Evolutionary conservation across 2,797 vertebrate species (phyloP).

Genomic region (Apodemus agrarius): DNA sequence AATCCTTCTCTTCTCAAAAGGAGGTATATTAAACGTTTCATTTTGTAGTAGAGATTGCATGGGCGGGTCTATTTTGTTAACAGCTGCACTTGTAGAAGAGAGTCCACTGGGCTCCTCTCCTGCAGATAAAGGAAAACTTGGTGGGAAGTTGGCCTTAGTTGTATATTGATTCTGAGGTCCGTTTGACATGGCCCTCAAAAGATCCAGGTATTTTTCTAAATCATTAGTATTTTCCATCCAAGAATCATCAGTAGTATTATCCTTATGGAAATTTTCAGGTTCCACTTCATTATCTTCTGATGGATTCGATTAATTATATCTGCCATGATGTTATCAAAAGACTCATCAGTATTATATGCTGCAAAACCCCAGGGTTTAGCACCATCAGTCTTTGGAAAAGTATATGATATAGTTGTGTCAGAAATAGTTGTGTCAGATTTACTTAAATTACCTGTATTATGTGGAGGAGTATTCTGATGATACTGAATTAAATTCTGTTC

Average conservation of each 20-base stretch:
- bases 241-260: neutral
- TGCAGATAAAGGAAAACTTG: neutral
- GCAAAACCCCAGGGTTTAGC: neutral
- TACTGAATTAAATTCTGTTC: neutral
- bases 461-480: neutral
- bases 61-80: neutral
- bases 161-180: neutral
- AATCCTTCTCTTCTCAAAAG: neutral
- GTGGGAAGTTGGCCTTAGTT: neutral
- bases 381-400: neutral
- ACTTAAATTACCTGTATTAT: neutral
- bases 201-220: neutral
- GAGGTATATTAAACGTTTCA: too few species aligned
- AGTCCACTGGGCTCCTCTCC: neutral
- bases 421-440: neutral
- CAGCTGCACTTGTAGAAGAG: neutral
- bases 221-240: neutral
- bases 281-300: neutral
- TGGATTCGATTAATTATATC: neutral
- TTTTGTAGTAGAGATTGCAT: neutral
- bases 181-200: neutral
- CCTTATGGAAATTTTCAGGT: neutral
- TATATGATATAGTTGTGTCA: neutral
- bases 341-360: neutral
- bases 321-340: neutral